Evolutionary conservation across 2,113 vertebrate genomes (phyloP).

Genomic region (Colaptes auratus): DNA sequence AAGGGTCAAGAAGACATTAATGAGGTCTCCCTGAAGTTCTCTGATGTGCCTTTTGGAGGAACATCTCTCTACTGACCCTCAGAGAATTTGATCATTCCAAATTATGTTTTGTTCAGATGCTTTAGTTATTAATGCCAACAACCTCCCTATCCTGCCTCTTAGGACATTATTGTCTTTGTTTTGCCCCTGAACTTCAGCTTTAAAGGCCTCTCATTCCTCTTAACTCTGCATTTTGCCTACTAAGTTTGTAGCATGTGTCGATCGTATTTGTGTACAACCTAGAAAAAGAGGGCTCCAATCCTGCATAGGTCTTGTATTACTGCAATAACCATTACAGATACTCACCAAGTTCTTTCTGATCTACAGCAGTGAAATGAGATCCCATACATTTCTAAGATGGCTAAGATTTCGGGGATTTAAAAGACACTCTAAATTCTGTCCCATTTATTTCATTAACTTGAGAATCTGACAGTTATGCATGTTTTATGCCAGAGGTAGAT

Average conservation of each 20-base stretch:
- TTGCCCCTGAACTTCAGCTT: neutral
- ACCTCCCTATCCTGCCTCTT: neutral
- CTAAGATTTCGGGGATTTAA: neutral
- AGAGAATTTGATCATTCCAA: neutral
- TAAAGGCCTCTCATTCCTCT: neutral
- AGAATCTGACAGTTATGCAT: neutral
- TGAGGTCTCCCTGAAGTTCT: neutral
- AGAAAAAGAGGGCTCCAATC: neutral
- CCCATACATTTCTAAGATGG: neutral
- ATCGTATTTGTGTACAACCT: neutral
- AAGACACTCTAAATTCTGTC: neutral
- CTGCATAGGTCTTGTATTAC: neutral
- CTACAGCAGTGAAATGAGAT: neutral
- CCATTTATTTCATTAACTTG: neutral
- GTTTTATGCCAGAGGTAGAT: neutral
- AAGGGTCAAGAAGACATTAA: neutral
- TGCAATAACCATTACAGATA: neutral
- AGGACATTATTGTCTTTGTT: neutral
- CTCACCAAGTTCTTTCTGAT: neutral
- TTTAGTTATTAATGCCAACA: neutral
- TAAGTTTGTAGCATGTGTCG: neutral
- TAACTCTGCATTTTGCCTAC: neutral
- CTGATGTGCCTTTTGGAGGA: neutral
- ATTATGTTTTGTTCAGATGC: neutral
- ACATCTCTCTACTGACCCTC: neutral